These are phyloP conservation scores for Cassiopea andromeda DNA, from an alignment of 30 jellyfish, hydroid and myxozoan species.

Conservation along the genomic window DNA sequence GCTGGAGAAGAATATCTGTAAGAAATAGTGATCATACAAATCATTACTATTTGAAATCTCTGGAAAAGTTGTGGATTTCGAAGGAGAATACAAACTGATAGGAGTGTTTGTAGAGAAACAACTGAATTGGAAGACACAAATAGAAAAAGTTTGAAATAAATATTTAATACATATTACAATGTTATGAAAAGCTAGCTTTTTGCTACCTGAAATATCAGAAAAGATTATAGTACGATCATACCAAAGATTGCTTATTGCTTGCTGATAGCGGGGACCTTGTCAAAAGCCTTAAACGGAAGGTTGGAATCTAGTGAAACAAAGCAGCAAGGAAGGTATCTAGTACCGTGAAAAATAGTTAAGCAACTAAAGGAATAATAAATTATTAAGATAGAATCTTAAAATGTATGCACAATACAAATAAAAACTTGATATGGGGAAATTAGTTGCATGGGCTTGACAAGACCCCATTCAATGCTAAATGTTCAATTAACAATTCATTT, in stretches of 20 bases:
- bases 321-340: conserved; percentile 1
- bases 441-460: too few species aligned
- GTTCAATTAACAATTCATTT: too few species aligned
- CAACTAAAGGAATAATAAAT: too few species aligned
- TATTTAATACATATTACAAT: not conserved
- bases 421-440: too few species aligned
- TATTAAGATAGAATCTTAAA: too few species aligned
- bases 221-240: conserved; percentile 9
- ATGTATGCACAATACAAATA: too few species aligned
- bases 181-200: conserved; percentile 22
- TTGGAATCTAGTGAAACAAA: conserved; percentile 4
- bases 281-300: conserved; percentile 9
- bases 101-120: conserved; percentile 16
- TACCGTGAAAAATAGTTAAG: too few species aligned
- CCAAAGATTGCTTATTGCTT: conserved; percentile 20
- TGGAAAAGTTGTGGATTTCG: not conserved
- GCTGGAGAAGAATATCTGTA: conserved; percentile 29
- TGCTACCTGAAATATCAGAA: conserved; percentile 31
- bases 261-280: conserved; percentile 32
- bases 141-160: conserved; percentile 22
- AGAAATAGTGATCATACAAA: conserved; percentile 19
- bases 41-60: not conserved
- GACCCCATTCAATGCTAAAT: too few species aligned
- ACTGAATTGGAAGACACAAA: conserved; percentile 7
- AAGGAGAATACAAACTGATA: not conserved